A percentile compares a stretch with the other conserved stretches of the same genome.
These are phyloP conservation scores for Triplophysa tibetana DNA, from an alignment of 2,113 vertebrate species.

Conservation along the genomic window DNA sequence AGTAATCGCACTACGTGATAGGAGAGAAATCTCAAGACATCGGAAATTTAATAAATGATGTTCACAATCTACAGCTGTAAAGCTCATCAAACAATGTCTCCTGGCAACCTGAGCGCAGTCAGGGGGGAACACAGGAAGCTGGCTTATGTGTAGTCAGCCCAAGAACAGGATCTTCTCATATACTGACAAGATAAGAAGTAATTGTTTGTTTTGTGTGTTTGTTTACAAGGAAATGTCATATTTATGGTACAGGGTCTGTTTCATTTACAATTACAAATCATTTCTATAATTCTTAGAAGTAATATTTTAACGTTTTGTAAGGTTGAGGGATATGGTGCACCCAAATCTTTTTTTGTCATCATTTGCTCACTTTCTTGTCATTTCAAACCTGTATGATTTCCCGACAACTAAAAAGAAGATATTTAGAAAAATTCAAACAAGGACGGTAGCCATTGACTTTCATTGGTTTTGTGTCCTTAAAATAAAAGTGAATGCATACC, in stretches of 20 bases:
- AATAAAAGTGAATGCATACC: too few species aligned
- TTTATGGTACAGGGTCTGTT: neutral
- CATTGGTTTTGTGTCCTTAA: too few species aligned
- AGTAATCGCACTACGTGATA: slow-evolving; percentile 25
- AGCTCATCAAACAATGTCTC: slow-evolving; percentile 70
- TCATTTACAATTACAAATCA: neutral
- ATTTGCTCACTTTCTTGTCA: too few species aligned
- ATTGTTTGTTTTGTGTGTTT: slow-evolving; percentile 15
- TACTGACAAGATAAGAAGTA: slow-evolving; percentile 14
- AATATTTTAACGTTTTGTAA: too few species aligned
- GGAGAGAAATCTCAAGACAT: slow-evolving; percentile 16
- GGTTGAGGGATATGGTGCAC: too few species aligned
- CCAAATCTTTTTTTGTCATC: too few species aligned
- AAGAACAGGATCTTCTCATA: slow-evolving; percentile 1
- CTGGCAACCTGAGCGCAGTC: slow-evolving; percentile 61
- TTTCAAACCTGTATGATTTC: too few species aligned
- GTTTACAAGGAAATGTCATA: neutral
- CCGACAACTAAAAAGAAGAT: too few species aligned
- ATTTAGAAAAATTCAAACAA: too few species aligned
- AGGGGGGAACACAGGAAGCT: slow-evolving; percentile 6
- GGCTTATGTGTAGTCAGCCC: slow-evolving; percentile 21
- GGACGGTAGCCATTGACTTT: too few species aligned
- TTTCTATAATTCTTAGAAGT: neutral
- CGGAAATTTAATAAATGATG: slow-evolving; percentile 71
- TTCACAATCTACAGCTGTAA: slow-evolving; percentile 39